Evolutionary conservation across 2,888 invertebrate species (phyloP).

Genomic region (Iselma pallidipennis): DNA sequence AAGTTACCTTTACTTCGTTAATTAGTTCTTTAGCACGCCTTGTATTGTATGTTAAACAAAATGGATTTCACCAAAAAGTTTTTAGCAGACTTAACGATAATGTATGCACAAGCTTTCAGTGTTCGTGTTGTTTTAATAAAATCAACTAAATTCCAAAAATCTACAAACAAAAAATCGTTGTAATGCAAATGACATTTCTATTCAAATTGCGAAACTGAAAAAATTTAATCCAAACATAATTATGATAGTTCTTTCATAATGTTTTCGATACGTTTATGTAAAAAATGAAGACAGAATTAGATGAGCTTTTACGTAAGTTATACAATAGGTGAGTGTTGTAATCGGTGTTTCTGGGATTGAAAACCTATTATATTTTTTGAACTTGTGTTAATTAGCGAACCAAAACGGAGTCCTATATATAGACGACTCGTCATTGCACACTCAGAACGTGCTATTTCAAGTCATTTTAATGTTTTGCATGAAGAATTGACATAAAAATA

Average conservation of each 20-base stretch:
- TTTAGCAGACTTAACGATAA: not conserved
- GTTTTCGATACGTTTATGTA: too few species aligned
- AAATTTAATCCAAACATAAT: too few species aligned
- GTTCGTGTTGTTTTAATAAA: not conserved
- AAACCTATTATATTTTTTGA: constrained; percentile 29
- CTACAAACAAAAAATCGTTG: not conserved
- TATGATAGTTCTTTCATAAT: too few species aligned
- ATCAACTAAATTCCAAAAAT: not conserved
- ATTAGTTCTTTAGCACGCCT: not conserved
- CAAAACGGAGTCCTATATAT: constrained; percentile 32
- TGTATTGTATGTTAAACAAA: not conserved
- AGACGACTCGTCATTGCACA: constrained; percentile 28
- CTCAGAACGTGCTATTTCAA: constrained; percentile 28
- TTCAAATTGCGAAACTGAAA: not conserved
- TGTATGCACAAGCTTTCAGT: not conserved
- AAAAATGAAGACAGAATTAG: too few species aligned
- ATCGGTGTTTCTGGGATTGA: too few species aligned
- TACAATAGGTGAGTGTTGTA: too few species aligned
- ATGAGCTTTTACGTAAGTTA: too few species aligned
- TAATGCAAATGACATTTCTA: not conserved
- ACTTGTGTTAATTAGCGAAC: constrained; percentile 31
- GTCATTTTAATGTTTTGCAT: constrained; percentile 16
- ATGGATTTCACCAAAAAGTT: not conserved
- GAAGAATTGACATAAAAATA: not conserved
- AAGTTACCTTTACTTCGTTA: constrained; percentile 2